phyloP scores from a whole-genome alignment of 2,888 invertebrate genomes.

The Amblyjoppa proteus region DNA sequence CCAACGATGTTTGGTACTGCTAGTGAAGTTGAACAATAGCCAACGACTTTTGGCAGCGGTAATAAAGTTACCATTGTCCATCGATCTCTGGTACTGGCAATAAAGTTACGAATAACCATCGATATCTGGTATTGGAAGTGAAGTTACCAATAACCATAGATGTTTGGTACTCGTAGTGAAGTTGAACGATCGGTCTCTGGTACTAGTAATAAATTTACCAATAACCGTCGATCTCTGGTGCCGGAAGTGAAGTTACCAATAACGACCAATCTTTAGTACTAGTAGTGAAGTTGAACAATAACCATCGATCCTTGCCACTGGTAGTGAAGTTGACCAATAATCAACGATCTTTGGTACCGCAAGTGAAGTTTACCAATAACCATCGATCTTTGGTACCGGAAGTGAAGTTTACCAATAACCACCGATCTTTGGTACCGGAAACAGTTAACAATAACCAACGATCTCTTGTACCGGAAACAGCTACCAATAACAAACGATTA shows the following conservation, averaged over 20 bases:
- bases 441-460: not conserved
- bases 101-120: not conserved
- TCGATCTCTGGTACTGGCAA: not conserved
- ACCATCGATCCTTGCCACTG: not conserved
- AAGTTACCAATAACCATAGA: not conserved
- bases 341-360: not conserved
- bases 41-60: not conserved
- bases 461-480: not conserved
- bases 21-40: not conserved
- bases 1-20: not conserved
- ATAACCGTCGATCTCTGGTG: not conserved
- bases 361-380: not conserved
- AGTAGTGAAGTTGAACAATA: not conserved
- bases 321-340: not conserved
- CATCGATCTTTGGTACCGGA: not conserved
- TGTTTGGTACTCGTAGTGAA: not conserved
- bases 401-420: not conserved
- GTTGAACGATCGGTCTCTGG: too few relatives aligned
- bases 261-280: too few relatives aligned
- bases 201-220: too few relatives aligned
- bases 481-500: constrained; percentile 8
- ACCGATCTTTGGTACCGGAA: not conserved
- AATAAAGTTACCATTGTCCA: not conserved
- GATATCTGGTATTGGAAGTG: not conserved
- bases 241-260: not conserved